Evolutionary conservation across 2,797 vertebrate genomes (phyloP).

Genomic region (Spizella passerina): DNA sequence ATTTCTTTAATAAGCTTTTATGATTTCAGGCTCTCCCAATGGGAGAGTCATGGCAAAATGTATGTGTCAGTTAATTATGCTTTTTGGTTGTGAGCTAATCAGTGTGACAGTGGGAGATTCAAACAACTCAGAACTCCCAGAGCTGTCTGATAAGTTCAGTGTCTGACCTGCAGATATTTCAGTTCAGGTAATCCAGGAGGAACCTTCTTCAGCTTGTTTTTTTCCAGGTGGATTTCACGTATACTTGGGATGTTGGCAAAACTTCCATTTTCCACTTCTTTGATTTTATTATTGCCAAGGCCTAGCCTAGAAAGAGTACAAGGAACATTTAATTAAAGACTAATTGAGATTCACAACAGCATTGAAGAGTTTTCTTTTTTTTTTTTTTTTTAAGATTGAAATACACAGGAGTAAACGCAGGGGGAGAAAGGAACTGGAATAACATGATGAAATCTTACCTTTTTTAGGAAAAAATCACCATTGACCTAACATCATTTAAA

Average conservation of each 20-base stretch:
- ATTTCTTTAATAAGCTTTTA: background rate
- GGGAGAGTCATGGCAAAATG: background rate
- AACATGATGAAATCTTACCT: background rate
- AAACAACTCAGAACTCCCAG: background rate
- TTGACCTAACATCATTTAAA: background rate
- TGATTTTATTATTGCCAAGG: conserved; percentile 92
- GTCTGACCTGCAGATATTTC: conserved; percentile 90
- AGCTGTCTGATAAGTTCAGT: background rate
- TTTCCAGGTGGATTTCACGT: conserved; percentile 91
- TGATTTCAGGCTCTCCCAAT: background rate
- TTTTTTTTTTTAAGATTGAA: background rate
- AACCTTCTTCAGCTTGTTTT: conserved; percentile 92
- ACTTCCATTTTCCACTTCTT: conserved; percentile 93
- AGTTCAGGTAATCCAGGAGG: conserved; percentile 87
- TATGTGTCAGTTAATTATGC: background rate
- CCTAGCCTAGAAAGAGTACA: conserved; percentile 83
- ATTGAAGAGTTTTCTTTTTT: background rate
- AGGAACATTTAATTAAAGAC: background rate
- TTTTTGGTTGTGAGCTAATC: background rate
- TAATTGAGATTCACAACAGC: background rate
- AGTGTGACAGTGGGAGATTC: background rate
- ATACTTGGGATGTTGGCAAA: conserved; percentile 85
- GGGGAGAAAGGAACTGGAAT: background rate
- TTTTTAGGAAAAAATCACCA: background rate
- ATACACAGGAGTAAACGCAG: background rate